Percentiles rank a stretch among this genome's conserved stretches.
These are phyloP conservation scores for Lutjanus campechanus DNA, from an alignment of 2,797 vertebrate genomes.

Conservation along the genomic window DNA sequence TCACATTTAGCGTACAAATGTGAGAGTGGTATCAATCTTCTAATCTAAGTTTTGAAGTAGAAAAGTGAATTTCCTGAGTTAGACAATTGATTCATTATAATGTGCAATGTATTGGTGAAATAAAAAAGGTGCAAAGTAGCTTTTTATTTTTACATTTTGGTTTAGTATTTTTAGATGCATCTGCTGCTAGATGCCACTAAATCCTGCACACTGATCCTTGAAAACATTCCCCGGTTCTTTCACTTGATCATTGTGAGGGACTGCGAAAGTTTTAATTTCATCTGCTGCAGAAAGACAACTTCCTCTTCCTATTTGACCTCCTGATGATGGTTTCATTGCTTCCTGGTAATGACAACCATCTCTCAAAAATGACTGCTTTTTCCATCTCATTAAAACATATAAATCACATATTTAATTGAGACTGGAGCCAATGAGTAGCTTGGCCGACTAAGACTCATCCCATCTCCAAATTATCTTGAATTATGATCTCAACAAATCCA, in stretches of 20 bases:
- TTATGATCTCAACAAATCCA: background rate
- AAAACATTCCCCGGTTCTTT: background rate
- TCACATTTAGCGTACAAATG: background rate
- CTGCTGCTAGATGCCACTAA: too few relatives aligned
- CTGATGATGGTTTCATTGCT: background rate
- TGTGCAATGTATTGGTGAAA: background rate
- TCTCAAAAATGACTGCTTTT: background rate
- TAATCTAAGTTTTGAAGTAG: background rate
- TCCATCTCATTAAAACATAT: background rate
- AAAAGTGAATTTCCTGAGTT: background rate
- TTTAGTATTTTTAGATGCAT: too few relatives aligned
- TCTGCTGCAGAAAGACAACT: background rate
- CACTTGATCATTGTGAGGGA: background rate
- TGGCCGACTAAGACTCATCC: background rate
- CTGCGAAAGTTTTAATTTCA: too few relatives aligned
- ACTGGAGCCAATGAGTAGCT: background rate
- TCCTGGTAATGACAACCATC: background rate
- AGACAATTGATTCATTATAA: background rate
- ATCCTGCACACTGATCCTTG: too few relatives aligned
- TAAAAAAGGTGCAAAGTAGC: background rate
- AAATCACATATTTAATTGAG: background rate
- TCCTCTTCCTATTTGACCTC: slow-evolving; percentile 5
- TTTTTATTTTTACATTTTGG: too few relatives aligned
- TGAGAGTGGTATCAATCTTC: background rate
- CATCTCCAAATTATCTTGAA: background rate